Base-by-base conservation (phyloP, 1,140 invertebrate genomes). In the Apolygus lucorum region DNA sequence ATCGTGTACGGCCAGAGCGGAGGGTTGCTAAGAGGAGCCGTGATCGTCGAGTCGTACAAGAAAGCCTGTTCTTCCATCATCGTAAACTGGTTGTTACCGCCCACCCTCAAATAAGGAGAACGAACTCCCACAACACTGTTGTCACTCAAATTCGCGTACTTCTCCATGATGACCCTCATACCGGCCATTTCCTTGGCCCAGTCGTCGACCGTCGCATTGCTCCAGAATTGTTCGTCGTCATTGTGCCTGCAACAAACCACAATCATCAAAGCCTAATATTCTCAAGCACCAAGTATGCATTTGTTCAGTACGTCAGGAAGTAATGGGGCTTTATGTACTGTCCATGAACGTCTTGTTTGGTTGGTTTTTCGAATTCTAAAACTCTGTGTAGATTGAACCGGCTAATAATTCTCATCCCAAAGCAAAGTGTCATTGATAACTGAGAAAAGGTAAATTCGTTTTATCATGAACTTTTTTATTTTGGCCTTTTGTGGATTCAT, bases 31-130 rank as follows among this genome's bases (percentile, higher is more conserved):
- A 96, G 82, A 2, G 93, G 91, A 14, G 93, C 93, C 0, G 93
- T 96, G 76, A 98, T 96, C 17, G 93, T 95, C 11, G 93, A 95
- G 78, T 97, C 95, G 78, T 96, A 98, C 4, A 96, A 80, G 85
- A 97, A 97, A 21, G 92, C 91, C 78, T 96, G 93, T 78, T 95
- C 92, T 81, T 96, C 93, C 93, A 96, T 96, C 93, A 97, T 97
- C 68, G 90, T 93, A 81, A 97, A 97, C 81, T 97, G 94, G 77
- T 95, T 95, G 82, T 96, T 95, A 24, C 95, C 95, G 70, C 95
- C 95, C 0, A 96, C 92, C 26, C 93, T 82, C 28, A 98, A 81
- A 78, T 96, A 96, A 0, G 95, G 95, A 0, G 95, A 92, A 54
- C 95, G 85, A 1, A 98, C 89, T 42, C 96, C 96, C 0, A 96